Conservation (phyloP, 2,797 vertebrate species). For the Taenioides sp. region DNA sequence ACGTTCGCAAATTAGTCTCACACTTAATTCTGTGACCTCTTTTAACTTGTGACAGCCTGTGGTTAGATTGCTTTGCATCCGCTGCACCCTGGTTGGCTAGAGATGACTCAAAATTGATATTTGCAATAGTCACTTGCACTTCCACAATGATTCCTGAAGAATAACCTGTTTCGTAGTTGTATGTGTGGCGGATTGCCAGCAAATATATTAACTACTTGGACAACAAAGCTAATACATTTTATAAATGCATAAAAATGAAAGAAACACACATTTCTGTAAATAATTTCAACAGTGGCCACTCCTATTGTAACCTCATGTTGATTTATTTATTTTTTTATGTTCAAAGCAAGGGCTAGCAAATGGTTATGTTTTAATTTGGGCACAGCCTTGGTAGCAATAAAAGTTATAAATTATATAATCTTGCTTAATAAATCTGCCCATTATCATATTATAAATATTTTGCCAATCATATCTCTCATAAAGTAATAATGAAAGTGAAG, state of each 20-base stretch:
- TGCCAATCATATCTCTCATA: not conserved
- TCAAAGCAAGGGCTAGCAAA: not conserved
- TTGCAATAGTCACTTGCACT: not conserved
- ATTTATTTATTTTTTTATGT: not conserved
- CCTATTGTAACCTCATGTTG: not conserved
- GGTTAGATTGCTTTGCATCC: slow-evolving; percentile 3
- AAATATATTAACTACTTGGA: not conserved
- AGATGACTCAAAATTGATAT: slow-evolving; percentile 30
- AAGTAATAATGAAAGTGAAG: not conserved
- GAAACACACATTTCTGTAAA: not conserved
- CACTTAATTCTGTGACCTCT: not conserved
- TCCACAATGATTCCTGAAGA: not conserved
- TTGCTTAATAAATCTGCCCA: not conserved
- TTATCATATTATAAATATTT: not conserved
- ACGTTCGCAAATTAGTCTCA: no score
- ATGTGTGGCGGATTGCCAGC: not conserved
- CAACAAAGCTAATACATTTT: not conserved
- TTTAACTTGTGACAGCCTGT: slow-evolving; percentile 4
- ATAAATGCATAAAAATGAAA: not conserved
- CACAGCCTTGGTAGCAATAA: not conserved
- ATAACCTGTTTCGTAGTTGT: not conserved
- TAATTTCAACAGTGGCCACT: not conserved
- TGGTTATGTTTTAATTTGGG: not conserved
- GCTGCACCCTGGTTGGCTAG: not conserved
- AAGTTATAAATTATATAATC: not conserved